Conservation (phyloP, 2,113 vertebrate species). For the Ia io region DNA sequence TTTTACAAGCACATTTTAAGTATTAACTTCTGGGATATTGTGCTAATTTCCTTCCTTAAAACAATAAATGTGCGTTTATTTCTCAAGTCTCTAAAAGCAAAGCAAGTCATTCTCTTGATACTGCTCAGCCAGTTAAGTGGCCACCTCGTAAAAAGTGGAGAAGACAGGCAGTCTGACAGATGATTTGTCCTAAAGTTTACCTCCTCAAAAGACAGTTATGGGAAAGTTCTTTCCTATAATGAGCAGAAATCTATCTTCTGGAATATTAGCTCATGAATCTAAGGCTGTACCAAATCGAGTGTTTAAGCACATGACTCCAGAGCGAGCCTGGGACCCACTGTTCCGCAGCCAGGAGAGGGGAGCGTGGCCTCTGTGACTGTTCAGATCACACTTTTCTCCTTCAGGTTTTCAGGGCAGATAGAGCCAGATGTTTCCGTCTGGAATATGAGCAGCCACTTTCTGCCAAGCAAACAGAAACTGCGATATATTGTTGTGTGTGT, state of each 20-base stretch:
- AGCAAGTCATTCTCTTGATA: background rate
- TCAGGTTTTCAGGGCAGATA: background rate
- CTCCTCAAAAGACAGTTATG: background rate
- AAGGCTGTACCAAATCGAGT: background rate
- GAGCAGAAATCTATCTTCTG: background rate
- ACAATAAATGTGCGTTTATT: background rate
- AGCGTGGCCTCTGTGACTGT: background rate
- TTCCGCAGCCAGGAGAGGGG: background rate
- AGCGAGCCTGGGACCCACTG: background rate
- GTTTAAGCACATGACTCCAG: background rate
- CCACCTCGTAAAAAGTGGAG: background rate
- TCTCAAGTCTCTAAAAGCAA: background rate
- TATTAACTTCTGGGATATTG: background rate
- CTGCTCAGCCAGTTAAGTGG: background rate
- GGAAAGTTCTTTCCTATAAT: background rate
- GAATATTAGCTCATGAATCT: background rate
- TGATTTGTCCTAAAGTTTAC: background rate
- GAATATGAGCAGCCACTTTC: background rate
- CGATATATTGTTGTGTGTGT: background rate
- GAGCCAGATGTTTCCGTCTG: background rate
- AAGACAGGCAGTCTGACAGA: background rate
- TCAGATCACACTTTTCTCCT: background rate
- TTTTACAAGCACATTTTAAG: background rate
- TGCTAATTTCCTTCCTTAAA: conserved; percentile 2
- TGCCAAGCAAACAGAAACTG: background rate